Evolutionary conservation across 1,140 invertebrate species (phyloP).

Genomic region (Drosophila lacertosa): DNA sequence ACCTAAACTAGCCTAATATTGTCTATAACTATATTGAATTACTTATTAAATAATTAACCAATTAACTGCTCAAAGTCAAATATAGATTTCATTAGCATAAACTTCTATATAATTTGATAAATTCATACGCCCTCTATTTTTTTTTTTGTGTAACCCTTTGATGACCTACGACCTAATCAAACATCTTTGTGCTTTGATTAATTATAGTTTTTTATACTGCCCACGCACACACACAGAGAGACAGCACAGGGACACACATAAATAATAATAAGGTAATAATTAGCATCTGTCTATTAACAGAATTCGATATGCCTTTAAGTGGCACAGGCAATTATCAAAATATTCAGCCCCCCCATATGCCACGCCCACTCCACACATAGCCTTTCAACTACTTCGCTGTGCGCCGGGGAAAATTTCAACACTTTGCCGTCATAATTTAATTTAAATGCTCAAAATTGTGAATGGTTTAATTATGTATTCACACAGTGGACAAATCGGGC

Average conservation of each 20-base stretch:
- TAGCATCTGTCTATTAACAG: conserved; percentile 76
- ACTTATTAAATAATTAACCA: no score
- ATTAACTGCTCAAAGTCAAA: no score
- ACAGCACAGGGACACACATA: conserved; percentile 32
- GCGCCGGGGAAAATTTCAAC: conserved; percentile 25
- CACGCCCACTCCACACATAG: background rate
- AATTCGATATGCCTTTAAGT: conserved; percentile 62
- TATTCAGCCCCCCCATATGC: conserved; percentile 1
- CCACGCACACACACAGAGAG: background rate
- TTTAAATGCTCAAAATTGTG: conserved; percentile 79
- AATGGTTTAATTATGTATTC: conserved; percentile 80
- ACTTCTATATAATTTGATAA: no score
- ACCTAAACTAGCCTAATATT: no score
- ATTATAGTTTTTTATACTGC: background rate
- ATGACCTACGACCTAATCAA: background rate
- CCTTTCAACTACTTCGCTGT: conserved; percentile 18
- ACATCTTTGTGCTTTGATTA: background rate
- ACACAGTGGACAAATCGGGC: conserved; percentile 3
- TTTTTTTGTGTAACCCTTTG: background rate
- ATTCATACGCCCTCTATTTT: background rate
- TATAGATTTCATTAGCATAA: no score
- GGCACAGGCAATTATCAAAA: conserved; percentile 30
- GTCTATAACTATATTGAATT: no score
- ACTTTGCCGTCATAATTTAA: conserved; percentile 67
- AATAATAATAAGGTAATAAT: conserved; percentile 80